Evolutionary conservation across 2,113 vertebrate genomes (phyloP).

Genomic region (Atractosteus spatula): DNA sequence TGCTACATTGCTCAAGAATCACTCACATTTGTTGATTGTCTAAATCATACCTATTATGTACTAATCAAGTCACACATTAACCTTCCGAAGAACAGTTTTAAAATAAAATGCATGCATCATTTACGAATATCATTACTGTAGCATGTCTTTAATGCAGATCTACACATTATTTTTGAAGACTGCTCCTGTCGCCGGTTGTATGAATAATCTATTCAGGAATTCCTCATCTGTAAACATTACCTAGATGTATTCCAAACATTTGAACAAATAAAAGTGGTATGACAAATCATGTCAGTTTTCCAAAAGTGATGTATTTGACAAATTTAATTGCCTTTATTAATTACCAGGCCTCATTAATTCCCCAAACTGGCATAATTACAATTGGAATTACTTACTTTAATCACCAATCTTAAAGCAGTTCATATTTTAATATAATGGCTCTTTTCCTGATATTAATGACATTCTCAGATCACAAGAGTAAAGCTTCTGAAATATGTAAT

Average conservation of each 20-base stretch:
- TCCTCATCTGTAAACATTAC: too few relatives aligned
- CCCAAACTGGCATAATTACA: constrained; percentile 28
- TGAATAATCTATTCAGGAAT: too few relatives aligned
- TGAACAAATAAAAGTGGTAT: background rate
- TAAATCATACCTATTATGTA: background rate
- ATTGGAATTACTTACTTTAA: constrained; percentile 8
- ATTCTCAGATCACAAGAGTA: background rate
- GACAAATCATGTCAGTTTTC: background rate
- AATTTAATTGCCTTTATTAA: constrained; percentile 14
- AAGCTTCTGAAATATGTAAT: background rate
- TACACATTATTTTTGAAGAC: background rate
- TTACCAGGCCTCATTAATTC: constrained; percentile 12
- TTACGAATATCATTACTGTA: constrained; percentile 1
- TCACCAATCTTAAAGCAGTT: constrained; percentile 4
- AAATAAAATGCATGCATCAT: constrained; percentile 4
- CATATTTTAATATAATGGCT: constrained; percentile 23
- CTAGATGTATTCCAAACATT: background rate
- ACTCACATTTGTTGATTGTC: background rate
- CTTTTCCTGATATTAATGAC: constrained; percentile 3
- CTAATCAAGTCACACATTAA: background rate
- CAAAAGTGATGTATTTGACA: constrained; percentile 5
- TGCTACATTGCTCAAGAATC: background rate
- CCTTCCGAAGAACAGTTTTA: background rate
- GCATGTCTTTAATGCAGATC: background rate
- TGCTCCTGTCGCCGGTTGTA: too few relatives aligned